Conservation (phyloP, 2,113 vertebrate species). For the Ancistrus triradiatus region DNA sequence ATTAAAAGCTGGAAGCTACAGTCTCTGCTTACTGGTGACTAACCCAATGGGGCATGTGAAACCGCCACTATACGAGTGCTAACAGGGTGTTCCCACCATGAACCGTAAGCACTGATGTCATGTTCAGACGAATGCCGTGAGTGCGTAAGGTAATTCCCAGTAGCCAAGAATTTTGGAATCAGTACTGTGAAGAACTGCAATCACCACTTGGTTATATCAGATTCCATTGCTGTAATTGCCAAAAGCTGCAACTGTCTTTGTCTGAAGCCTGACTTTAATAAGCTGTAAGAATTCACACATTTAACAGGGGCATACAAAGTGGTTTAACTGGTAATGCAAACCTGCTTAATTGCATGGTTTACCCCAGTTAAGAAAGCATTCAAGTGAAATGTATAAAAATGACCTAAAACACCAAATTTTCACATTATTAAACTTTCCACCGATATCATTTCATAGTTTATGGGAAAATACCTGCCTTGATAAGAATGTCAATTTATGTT, state of each 20-base stretch:
- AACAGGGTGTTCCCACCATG: conserved; percentile 28
- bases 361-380: no score
- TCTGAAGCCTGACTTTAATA: conserved; percentile 32
- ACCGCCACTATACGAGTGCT: conserved; percentile 19
- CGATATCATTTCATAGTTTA: no score
- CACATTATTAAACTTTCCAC: no score
- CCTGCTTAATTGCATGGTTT: no score
- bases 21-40: conserved; percentile 5
- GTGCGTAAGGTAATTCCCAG: conserved; percentile 32
- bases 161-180: conserved; percentile 29
- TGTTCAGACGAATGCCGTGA: conserved; percentile 16
- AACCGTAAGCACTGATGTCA: conserved; percentile 36
- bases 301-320: no score
- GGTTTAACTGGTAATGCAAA: no score
- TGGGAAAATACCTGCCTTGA: no score
- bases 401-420: no score
- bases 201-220: conserved; percentile 50
- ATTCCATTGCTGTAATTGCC: conserved; percentile 21
- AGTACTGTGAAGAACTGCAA: conserved; percentile 43
- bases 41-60: background rate
- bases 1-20: no score
- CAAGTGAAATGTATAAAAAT: no score
- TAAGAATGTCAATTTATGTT: no score
- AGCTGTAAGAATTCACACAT: background rate
- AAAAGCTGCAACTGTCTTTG: conserved; percentile 3